Percentiles rank a stretch among this genome's conserved stretches.
These are phyloP conservation scores for Montifringilla adamsi DNA, from an alignment of 2,113 vertebrate species.

Conservation along the genomic window DNA sequence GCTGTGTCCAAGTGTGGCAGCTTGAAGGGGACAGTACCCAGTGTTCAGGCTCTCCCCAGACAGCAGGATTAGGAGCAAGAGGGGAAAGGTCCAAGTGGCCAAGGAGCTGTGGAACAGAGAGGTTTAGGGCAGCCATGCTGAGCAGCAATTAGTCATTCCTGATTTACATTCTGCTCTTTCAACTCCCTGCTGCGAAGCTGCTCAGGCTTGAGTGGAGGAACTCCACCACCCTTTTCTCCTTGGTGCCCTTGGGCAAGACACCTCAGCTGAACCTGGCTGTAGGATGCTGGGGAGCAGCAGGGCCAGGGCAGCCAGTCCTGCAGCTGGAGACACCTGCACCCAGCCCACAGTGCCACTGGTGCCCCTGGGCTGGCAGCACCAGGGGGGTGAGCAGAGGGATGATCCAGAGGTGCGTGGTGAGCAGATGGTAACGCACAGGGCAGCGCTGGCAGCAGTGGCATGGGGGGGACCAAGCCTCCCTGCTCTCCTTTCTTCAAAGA, in stretches of 20 bases:
- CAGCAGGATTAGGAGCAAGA: too few species aligned
- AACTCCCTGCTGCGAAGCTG: slow-evolving; percentile 42
- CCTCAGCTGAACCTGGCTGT: not conserved
- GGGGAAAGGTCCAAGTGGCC: not conserved
- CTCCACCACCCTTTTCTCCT: not conserved
- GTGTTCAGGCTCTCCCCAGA: not conserved
- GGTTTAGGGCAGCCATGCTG: not conserved
- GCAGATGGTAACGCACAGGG: accelerated
- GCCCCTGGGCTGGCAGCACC: accelerated
- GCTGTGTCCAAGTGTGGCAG: not conserved
- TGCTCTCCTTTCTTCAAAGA: not conserved
- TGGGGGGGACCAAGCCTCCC: not conserved
- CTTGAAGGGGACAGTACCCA: accelerated
- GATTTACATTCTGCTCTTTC: slow-evolving; percentile 49
- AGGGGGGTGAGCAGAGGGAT: accelerated
- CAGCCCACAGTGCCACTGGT: accelerated
- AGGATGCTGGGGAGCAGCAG: not conserved
- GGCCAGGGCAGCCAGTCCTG: not conserved
- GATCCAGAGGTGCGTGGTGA: accelerated
- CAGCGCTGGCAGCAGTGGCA: accelerated
- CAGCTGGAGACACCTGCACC: not conserved
- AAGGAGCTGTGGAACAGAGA: not conserved
- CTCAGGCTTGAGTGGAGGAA: slow-evolving; percentile 3
- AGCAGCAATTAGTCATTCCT: slow-evolving; percentile 32
- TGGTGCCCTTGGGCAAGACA: slow-evolving; percentile 15